Evolutionary conservation across 2,113 vertebrate genomes (phyloP).

Genomic region (Dascyllus trimaculatus): DNA sequence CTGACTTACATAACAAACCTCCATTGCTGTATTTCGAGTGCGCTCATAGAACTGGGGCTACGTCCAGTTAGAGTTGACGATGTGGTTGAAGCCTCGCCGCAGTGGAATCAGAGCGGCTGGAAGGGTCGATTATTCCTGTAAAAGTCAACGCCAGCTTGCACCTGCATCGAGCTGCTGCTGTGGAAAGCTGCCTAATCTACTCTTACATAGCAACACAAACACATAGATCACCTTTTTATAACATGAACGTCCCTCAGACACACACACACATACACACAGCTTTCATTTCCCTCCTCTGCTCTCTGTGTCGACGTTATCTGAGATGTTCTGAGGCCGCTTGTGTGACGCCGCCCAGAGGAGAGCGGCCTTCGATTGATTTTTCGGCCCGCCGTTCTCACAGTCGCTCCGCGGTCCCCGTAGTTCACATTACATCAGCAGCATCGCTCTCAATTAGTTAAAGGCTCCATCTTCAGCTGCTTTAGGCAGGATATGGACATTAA

Average conservation of each 20-base stretch:
- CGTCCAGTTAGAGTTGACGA: too few species aligned
- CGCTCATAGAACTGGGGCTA: too few species aligned
- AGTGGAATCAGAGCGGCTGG: too few species aligned
- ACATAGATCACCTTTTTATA: not conserved
- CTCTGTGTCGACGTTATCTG: slow-evolving; percentile 60
- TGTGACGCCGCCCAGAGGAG: slow-evolving; percentile 29
- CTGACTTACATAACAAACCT: too few species aligned
- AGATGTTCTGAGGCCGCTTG: slow-evolving; percentile 49
- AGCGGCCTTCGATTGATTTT: slow-evolving; percentile 45
- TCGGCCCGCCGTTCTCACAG: slow-evolving; percentile 34
- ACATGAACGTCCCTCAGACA: not conserved
- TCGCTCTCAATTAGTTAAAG: slow-evolving; percentile 69
- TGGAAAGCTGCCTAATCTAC: not conserved
- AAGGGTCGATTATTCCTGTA: too few species aligned
- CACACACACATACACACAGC: slow-evolving; percentile 9
- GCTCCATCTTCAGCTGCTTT: slow-evolving; percentile 65
- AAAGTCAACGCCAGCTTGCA: too few species aligned
- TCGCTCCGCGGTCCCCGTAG: slow-evolving; percentile 55
- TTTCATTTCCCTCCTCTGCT: not conserved
- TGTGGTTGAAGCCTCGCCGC: too few species aligned
- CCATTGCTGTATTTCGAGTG: too few species aligned
- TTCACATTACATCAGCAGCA: slow-evolving; percentile 77
- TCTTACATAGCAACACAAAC: slow-evolving; percentile 3
- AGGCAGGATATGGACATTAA: slow-evolving; percentile 77
- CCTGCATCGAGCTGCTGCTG: too few species aligned